Conservation (phyloP, 2,113 vertebrate genomes). For the Melanostigma gelatinosum region DNA sequence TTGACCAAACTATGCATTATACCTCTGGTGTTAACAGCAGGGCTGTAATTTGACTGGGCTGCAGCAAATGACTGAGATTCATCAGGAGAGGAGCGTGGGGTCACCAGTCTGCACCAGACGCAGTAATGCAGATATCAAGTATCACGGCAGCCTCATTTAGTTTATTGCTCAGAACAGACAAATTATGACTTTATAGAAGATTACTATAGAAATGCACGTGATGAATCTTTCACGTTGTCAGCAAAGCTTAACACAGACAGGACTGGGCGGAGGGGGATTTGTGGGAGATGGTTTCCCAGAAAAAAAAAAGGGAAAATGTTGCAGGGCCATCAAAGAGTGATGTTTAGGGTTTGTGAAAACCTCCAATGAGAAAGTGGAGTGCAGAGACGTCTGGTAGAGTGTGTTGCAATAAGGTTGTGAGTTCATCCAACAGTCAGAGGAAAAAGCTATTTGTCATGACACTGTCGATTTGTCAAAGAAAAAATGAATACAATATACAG, state of each 20-base stretch:
- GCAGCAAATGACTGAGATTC: slow-evolving; percentile 31
- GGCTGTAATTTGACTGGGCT: slow-evolving; percentile 42
- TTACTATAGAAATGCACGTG: slow-evolving; percentile 12
- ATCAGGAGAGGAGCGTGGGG: slow-evolving; percentile 34
- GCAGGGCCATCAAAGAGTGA: slow-evolving; percentile 37
- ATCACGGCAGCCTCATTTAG: slow-evolving; percentile 12
- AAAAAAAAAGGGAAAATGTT: slow-evolving; percentile 28
- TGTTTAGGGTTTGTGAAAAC: slow-evolving; percentile 56
- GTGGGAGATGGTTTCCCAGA: slow-evolving; percentile 45
- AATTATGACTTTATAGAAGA: slow-evolving; percentile 39
- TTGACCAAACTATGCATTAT: slow-evolving; percentile 73
- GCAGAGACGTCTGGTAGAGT: slow-evolving; percentile 37
- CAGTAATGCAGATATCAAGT: slow-evolving; percentile 35
- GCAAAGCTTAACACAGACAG: slow-evolving; percentile 21
- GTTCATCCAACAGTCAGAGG: slow-evolving; percentile 69
- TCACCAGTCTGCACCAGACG: slow-evolving; percentile 30
- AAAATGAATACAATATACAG: background rate
- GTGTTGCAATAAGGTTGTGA: slow-evolving; percentile 51
- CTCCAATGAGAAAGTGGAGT: slow-evolving; percentile 53
- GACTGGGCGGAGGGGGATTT: slow-evolving; percentile 17
- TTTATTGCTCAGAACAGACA: slow-evolving; percentile 27
- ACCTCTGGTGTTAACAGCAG: slow-evolving; percentile 55
- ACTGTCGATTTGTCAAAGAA: slow-evolving; percentile 26
- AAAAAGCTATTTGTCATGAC: slow-evolving; percentile 47
- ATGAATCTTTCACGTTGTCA: slow-evolving; percentile 49